Base-by-base conservation (phyloP, 2,888 invertebrate genomes). In the Beris morrisii region DNA sequence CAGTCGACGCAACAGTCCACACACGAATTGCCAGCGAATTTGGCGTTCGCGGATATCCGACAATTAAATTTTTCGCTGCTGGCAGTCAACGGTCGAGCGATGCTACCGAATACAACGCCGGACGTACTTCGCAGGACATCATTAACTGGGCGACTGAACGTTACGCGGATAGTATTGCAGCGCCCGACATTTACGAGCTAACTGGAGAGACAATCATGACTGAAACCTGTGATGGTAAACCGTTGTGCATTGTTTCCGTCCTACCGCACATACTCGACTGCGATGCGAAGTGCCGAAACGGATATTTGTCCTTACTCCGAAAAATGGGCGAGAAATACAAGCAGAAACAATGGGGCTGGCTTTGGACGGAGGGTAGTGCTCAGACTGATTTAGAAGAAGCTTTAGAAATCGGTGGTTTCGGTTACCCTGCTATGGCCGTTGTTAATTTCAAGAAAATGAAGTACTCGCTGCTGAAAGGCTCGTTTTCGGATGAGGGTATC, bases 371-470 rank as follows among this genome's bases (percentile, higher is more conserved):
- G 79, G 97, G 95, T 48, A 92, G 89, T 7, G 85, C 90, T 2
- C 97, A 99, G 79, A 78, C 84, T 0, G 86, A 88, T 0, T 78
- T 99, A 13, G 99, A 99, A 79, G 88, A 89, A 70, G 87, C 94
- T 0, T 80, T 99, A 43, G 98, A 96, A 77, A 91, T 99, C 72
- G 99, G 99, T 70, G 99, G 88, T 5, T 99, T 99, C 81, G 99
- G 99, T 9, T 99, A 99, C 81, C 99, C 99, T 1, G 97, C 98
- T 1, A 90, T 99, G 90, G 97, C 96, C 6, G 96, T 95, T 13
- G 90, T 98, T 66, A 99, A 97, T 82, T 87, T 91, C 12, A 94
- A 97, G 81, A 99, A 99, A 82, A 92, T 95, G 88, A 97, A 97
- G 80, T 99, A 91, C 83, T 93, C 97, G 0, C 85, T 94, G 6